A percentile compares a stretch with the other conserved stretches of the same genome.
Evolutionary conservation across 2,888 invertebrate species (phyloP).

Genomic region (Chrysolina oricalcia): DNA sequence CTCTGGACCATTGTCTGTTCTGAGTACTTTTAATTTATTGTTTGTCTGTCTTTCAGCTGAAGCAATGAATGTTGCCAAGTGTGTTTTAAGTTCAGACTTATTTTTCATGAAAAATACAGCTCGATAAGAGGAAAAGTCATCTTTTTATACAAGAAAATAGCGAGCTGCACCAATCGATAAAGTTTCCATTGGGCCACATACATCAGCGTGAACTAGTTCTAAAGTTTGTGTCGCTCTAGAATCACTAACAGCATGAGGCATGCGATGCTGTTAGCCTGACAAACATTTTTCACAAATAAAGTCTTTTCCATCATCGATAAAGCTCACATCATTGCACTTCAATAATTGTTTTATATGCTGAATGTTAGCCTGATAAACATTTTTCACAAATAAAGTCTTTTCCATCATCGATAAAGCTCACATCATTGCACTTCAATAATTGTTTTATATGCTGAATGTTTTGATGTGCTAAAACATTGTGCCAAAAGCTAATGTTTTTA

Average conservation of each 20-base stretch:
- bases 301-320: neutral
- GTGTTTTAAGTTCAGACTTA: slow-evolving; percentile 56
- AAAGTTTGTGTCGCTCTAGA: slow-evolving; percentile 33
- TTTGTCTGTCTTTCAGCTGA: too few relatives aligned
- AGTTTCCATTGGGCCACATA: slow-evolving; percentile 51
- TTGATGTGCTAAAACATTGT: neutral
- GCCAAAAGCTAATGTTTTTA: too few relatives aligned
- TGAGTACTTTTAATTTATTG: too few relatives aligned
- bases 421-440: neutral
- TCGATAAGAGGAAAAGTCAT: slow-evolving; percentile 47
- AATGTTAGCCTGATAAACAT: too few relatives aligned
- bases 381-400: neutral
- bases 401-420: neutral
- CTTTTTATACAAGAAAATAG: slow-evolving; percentile 40
- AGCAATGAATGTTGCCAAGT: too few relatives aligned
- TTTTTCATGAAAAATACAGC: slow-evolving; percentile 56
- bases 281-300: neutral
- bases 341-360: neutral
- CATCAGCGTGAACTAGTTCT: slow-evolving; percentile 44
- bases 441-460: slow-evolving; percentile 1
- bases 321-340: neutral
- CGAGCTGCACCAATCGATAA: slow-evolving; percentile 40
- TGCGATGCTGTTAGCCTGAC: neutral
- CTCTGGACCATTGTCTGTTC: slow-evolving; percentile 53
- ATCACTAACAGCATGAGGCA: slow-evolving; percentile 18